Conservation (phyloP, 2,888 invertebrate genomes). For the Chrysolina americana region DNA sequence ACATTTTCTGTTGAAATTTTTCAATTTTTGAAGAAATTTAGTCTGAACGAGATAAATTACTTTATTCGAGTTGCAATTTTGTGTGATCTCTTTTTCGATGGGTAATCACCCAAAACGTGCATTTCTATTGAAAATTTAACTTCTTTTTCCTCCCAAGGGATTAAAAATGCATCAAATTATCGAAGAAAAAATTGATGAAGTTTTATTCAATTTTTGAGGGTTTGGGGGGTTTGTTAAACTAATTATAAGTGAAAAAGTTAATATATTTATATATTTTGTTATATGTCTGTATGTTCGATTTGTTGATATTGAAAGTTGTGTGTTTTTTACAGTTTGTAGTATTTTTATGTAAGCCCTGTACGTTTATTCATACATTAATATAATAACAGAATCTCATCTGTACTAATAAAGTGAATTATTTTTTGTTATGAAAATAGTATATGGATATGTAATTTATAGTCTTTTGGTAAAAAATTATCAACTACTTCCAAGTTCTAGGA, state of each 20-base stretch:
- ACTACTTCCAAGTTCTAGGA: constrained; percentile 17
- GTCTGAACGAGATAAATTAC: not conserved
- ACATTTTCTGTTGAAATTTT: not conserved
- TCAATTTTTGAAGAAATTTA: not conserved
- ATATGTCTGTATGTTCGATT: constrained; percentile 17
- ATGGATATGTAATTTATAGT: constrained; percentile 24
- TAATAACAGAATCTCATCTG: constrained; percentile 56
- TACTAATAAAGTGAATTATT: constrained; percentile 53
- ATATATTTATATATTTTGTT: constrained; percentile 20
- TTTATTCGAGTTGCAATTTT: not conserved
- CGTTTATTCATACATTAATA: constrained; percentile 45
- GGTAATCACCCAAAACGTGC: no score
- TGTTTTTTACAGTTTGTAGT: constrained; percentile 41
- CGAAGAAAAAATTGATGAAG: no score
- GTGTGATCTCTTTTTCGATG: not conserved
- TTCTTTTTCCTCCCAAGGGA: no score
- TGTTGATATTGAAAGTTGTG: constrained; percentile 31
- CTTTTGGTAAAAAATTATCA: constrained; percentile 27
- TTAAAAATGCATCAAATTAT: no score
- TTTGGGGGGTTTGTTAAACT: no score
- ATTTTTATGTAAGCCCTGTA: constrained; percentile 49
- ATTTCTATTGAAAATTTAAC: no score
- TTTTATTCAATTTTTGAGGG: no score
- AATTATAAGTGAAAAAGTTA: no score
- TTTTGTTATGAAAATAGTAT: constrained; percentile 42